Evolutionary conservation across 2,888 invertebrate genomes (phyloP), one percentile per base, ranked within the genome.

Genomic region (Calliopum simillimum): DNA sequence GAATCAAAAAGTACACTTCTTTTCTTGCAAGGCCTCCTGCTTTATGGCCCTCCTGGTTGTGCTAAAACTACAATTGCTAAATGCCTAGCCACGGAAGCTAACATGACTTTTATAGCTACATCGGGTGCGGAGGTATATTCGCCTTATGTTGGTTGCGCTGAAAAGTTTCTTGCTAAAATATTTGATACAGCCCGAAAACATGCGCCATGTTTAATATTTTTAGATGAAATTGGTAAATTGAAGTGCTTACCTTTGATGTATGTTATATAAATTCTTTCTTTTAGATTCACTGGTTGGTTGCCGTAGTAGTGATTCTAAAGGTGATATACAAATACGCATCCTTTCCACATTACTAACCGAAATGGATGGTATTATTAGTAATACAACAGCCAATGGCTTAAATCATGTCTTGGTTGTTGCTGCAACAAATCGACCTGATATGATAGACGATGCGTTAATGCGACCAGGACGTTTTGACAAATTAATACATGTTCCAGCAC

Each of bases 41-140:
- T 91, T 11, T 90, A 90, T 81, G 91, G 91, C 0, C 91, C 91
- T 5, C 91, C 91, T 1, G 91, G 91, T 1, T 91, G 91, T 82
- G 90, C 89, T n/a, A 91, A 91, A 83, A 91, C 91, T 0, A 89
- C 88, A 5, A 82, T 91, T 62, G 90, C 89, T 3, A 87, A 89
- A 76, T 89, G 90, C 16, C 81, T 90, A 44, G 90, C 91, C 13
- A 86, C 86, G 43, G 86, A 88, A 46, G 85, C 87, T 6, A 84
- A 87, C 71, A 87, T 87, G 80, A 88, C 89, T 43, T 89, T 91
- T 71, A 85, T 91, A 58, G 84, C 89, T 11, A 87, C 88, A 21
- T 89, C 89, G 64, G 89, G 89, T 44, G 91, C 91, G 0, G 89
- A 91, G 80, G 86, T 91, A 5, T 91, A 89, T 78, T 91, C 91